Evolutionary conservation across 1,140 invertebrate genomes (phyloP).

Genomic region (Hyles euphorbiae): DNA sequence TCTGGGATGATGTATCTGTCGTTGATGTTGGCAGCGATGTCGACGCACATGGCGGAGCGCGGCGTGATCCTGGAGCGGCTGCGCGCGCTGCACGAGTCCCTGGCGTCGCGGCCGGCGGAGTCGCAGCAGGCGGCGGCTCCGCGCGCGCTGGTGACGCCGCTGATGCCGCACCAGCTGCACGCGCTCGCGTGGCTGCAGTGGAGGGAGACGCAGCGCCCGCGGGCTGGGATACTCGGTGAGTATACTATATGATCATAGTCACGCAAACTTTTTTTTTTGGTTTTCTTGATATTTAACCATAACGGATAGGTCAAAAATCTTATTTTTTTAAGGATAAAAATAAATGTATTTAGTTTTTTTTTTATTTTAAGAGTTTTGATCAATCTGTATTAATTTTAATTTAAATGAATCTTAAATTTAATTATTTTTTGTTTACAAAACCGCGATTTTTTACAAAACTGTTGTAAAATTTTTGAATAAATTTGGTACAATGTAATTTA

Average conservation of each 20-base stretch:
- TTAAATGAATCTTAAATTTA: too few species aligned
- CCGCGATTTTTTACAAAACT: too few species aligned
- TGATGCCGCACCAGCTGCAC: conserved; percentile 92
- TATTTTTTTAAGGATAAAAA: too few species aligned
- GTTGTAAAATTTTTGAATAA: too few species aligned
- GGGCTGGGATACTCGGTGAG: conserved; percentile 83
- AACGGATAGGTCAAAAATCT: too few species aligned
- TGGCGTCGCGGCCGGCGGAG: conserved; percentile 80
- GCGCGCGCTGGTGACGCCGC: conserved; percentile 75
- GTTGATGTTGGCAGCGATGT: conserved; percentile 68
- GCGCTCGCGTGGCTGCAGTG: conserved; percentile 93
- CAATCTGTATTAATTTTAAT: too few species aligned
- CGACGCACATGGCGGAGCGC: conserved; percentile 78
- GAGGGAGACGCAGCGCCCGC: conserved; percentile 89
- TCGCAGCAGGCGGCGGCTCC: conserved; percentile 78
- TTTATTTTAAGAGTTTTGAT: too few species aligned
- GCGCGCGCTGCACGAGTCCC: conserved; percentile 83
- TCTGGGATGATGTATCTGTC: not conserved
- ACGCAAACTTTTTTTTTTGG: too few species aligned
- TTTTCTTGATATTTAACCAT: too few species aligned
- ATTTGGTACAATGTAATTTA: too few species aligned
- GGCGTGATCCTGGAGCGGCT: conserved; percentile 83
- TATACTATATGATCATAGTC: not conserved
- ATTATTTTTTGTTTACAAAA: too few species aligned
- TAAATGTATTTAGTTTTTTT: too few species aligned